A percentile compares a stretch with the other conserved stretches of the same genome.
Conservation (phyloP, 30 jellyfish, hydroid and myxozoan species). For the Cassiopea andromeda region DNA sequence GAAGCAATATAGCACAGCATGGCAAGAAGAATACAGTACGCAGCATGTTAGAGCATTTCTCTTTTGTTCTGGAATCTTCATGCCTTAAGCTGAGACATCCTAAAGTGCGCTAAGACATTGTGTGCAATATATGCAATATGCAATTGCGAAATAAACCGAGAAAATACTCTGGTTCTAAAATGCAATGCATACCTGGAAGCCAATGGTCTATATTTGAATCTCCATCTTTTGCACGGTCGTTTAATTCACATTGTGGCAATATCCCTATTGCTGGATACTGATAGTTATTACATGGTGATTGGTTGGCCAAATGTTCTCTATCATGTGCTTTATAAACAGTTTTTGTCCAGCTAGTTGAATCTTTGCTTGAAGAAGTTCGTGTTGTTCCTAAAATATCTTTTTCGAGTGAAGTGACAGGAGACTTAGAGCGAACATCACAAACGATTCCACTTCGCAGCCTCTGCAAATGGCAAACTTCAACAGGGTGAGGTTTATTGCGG, state of each 20-base stretch:
- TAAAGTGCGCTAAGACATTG: no score
- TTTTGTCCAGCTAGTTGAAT: constrained; percentile 52
- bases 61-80: neutral
- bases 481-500: constrained; percentile 71
- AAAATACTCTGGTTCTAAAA: no score
- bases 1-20: no score
- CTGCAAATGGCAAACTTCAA: constrained; percentile 49
- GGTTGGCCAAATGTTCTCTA: neutral
- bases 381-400: constrained; percentile 21
- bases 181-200: constrained; percentile 57
- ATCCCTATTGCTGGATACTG: constrained; percentile 56
- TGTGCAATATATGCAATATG: no score
- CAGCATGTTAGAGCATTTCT: no score
- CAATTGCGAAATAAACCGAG: no score
- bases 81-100: neutral
- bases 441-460: constrained; percentile 67
- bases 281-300: neutral
- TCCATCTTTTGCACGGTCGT: neutral
- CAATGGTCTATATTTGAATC: constrained; percentile 33
- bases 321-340: constrained; percentile 22
- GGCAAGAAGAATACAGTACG: no score
- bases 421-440: constrained; percentile 67
- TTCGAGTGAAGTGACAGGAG: neutral
- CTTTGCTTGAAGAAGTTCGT: neutral
- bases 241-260: constrained; percentile 20